Evolutionary conservation across 2,113 vertebrate genomes (phyloP), one percentile per base, ranked within the genome.

Genomic region (Pimephales promelas): DNA sequence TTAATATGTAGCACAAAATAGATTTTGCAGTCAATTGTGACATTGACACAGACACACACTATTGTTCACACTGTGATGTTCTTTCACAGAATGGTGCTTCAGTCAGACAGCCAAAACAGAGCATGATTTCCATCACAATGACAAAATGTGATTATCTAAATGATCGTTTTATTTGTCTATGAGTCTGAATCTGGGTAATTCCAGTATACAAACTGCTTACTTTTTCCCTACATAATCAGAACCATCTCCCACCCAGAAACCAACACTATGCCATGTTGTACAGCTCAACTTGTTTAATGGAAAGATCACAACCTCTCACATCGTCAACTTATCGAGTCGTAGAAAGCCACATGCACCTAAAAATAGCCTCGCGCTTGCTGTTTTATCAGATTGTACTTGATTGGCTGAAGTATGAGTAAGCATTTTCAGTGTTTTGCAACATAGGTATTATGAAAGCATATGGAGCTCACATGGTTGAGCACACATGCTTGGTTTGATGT

Each of bases 381-480:
- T 56, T 57, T 77, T 40, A 40, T 77, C 74, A 77, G 74, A 40
- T 77, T 59, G 20, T 3, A 40, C 52, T n/a, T 77, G 31, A 59
- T 59, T 57, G 54, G 31, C 31, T 59, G 3, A 77, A 34, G 26
- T 22, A 54, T 56, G 74, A 76, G 5, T n/a, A 2, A 57, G 54
- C 54, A 9, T 40, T 77, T 77, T 77, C 28, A 16, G 2, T 56
- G 18, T 31, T 11, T 76, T n/a, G 73, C 18, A 45, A 52, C 26
- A 73, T 28, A 34, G 16, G 10, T 75, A 59, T 40, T 24, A 87
- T 31, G 3, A 43, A 85, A 70, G 80, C 56, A 47, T 24, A 24
- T 88, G 68, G 79, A 36, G 72, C 75, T 76, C 83, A 90, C 85
- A 88, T 90, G 88, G 87, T 86, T 36, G 83, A 83, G 68, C 56